Evolutionary conservation across 2,113 vertebrate genomes (phyloP), one percentile per base, ranked within the genome.

Genomic region (Rhegmatorhina hoffmannsi): DNA sequence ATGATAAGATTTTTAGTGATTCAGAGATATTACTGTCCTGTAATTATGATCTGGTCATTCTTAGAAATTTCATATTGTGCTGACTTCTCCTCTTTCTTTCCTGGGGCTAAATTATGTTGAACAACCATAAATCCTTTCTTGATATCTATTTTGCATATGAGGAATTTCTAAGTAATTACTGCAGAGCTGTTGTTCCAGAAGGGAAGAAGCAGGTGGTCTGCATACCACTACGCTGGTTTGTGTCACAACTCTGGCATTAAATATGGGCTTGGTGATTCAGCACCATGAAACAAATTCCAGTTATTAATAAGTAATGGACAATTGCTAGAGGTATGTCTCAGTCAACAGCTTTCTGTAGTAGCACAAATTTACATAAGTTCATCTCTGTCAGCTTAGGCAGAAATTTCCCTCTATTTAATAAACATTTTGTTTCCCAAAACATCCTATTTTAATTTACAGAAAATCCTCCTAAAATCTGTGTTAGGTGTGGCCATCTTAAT

Each of bases 131-230:
- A 84, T 88, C 40, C 44, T 81, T 83, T 47, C 6, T 38, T 86
- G 73, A 52, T 66, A 56, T 49, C 43, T 91, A 17, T 56, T 85
- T 88, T 78, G 34, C 43, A 52, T 94, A 28, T 74, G 47, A 73
- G 72, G 82, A 76, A 80, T 88, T 95, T 69, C 34, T 77, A 43
- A 79, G 59, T 86, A 69, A 67, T 70, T 86, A 77, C 80, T 85
- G 63, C 55, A 88, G 55, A 85, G 75, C 64, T 85, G 60, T 94
- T 95, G 88, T 63, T 95, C 82, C 90, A 73, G 81, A 38, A 59
- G 29, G 38, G 49, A 84, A 38, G 70, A 58, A 55, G 74, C 47
- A 73, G 24, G 9, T 60, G 59, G 85, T 76, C 82, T 88, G 82
- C 60, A 53, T 36, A 43, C 18, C 43, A 68, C 47, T 44, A 31